phyloP scores from a whole-genome alignment of 2,888 invertebrate species.

The Esperia sulphurella region DNA sequence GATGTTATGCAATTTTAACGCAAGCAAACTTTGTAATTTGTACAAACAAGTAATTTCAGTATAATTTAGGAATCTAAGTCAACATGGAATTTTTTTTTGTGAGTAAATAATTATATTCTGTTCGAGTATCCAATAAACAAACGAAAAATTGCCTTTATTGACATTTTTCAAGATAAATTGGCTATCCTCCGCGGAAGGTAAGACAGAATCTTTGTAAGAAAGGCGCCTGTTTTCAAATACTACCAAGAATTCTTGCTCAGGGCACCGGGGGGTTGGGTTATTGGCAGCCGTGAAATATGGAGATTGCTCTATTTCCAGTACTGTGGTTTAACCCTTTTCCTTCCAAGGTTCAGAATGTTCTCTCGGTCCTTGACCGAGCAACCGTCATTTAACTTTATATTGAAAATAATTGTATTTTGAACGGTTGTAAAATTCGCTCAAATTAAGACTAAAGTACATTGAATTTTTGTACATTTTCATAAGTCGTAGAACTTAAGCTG shows the following conservation, averaged over 20 bases:
- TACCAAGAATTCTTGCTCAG: background rate
- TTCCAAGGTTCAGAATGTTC: background rate
- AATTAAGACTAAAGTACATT: background rate
- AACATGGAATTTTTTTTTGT: too few species aligned
- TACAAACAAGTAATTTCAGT: too few species aligned
- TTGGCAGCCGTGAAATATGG: constrained; percentile 38
- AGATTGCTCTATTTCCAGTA: constrained; percentile 31
- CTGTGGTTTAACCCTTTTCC: constrained; percentile 16
- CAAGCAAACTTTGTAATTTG: too few species aligned
- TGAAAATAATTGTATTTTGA: background rate
- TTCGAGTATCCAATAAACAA: too few species aligned
- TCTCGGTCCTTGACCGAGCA: background rate
- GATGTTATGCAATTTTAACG: too few species aligned
- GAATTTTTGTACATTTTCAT: too few species aligned
- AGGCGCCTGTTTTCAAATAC: background rate
- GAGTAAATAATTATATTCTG: too few species aligned
- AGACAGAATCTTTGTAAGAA: background rate
- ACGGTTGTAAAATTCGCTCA: background rate
- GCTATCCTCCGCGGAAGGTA: too few species aligned
- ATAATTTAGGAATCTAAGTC: too few species aligned
- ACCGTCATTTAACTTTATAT: background rate
- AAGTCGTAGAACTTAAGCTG: too few species aligned
- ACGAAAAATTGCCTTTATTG: too few species aligned
- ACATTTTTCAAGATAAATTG: too few species aligned
- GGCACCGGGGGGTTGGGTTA: constrained; percentile 17